These are phyloP conservation scores for Tenthredo scrophulariae DNA, from an alignment of 2,888 invertebrate species.

Conservation along the genomic window DNA sequence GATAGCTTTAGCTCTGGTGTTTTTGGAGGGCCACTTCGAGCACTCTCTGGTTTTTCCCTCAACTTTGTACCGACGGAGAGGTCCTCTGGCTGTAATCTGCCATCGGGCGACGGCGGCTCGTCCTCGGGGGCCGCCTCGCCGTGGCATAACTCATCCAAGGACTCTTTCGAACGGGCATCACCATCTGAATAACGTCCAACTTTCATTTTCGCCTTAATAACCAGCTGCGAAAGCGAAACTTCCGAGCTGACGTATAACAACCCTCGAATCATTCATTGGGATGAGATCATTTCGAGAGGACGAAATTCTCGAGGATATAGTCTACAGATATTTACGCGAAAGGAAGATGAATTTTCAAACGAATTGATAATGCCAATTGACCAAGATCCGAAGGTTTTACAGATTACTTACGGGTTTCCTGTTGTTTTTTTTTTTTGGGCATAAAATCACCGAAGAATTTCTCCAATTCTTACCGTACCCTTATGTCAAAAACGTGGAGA, in stretches of 20 bases:
- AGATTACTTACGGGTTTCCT: no score
- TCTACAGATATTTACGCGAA: background rate
- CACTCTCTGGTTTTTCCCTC: constrained; percentile 52
- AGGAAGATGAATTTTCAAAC: background rate
- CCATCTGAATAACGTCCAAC: constrained; percentile 38
- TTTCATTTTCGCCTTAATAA: background rate
- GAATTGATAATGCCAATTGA: background rate
- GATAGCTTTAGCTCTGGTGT: constrained; percentile 73
- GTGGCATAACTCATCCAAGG: constrained; percentile 59
- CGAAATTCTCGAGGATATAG: background rate
- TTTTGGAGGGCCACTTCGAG: constrained; percentile 59
- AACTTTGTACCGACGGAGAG: constrained; percentile 64
- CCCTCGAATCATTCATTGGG: background rate
- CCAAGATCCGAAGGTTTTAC: background rate
- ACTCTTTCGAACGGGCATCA: constrained; percentile 31
- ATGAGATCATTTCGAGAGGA: background rate
- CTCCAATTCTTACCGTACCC: background rate
- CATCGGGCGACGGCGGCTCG: constrained; percentile 69
- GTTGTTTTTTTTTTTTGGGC: no score
- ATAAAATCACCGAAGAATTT: background rate
- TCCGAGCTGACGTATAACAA: no score
- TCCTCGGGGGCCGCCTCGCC: constrained; percentile 59
- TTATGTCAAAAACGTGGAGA: background rate
- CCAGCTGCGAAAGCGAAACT: no score
- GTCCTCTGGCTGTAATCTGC: constrained; percentile 72